These are phyloP conservation scores for Drosophila antonietae DNA, from an alignment of 2,888 invertebrate species.

Conservation along the genomic window DNA sequence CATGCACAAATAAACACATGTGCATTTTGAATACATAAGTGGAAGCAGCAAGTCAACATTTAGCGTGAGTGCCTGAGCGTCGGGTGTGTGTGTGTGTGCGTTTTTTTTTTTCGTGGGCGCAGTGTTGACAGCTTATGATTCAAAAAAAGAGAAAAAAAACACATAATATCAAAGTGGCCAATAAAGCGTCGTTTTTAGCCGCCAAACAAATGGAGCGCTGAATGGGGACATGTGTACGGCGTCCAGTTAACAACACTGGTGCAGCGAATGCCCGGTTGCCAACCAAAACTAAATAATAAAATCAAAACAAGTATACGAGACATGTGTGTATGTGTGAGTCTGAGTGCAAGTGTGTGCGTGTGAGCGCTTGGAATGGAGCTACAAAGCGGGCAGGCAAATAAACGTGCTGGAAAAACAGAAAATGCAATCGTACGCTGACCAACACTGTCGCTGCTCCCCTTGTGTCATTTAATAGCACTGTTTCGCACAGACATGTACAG, in stretches of 20 bases:
- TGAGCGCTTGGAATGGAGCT: conserved; percentile 31
- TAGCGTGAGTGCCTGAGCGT: conserved; percentile 11
- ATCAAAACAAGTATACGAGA: conserved; percentile 46
- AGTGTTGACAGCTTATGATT: conserved; percentile 37
- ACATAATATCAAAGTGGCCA: neutral
- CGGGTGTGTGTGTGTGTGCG: conserved; percentile 11
- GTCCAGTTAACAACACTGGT: conserved; percentile 12
- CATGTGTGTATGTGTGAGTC: conserved; percentile 4
- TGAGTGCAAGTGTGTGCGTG: conserved; percentile 22
- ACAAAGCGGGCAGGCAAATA: conserved; percentile 32
- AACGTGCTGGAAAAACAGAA: conserved; percentile 44
- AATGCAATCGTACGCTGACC: conserved; percentile 9
- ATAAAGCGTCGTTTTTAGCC: neutral
- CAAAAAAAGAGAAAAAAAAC: neutral
- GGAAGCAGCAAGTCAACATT: conserved; percentile 9
- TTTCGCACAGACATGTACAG: conserved; percentile 3
- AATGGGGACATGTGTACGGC: neutral
- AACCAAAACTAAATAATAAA: conserved; percentile 36
- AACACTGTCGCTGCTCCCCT: conserved; percentile 29
- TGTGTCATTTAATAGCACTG: conserved; percentile 39
- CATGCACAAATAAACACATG: neutral
- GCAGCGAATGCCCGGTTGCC: conserved; percentile 1
- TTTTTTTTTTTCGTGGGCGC: conserved; percentile 5
- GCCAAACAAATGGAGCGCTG: neutral
- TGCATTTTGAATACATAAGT: neutral